Percentiles rank a stretch among this genome's conserved stretches.
Conservation (phyloP, 2,888 invertebrate genomes). For the Metellina segmentata region DNA sequence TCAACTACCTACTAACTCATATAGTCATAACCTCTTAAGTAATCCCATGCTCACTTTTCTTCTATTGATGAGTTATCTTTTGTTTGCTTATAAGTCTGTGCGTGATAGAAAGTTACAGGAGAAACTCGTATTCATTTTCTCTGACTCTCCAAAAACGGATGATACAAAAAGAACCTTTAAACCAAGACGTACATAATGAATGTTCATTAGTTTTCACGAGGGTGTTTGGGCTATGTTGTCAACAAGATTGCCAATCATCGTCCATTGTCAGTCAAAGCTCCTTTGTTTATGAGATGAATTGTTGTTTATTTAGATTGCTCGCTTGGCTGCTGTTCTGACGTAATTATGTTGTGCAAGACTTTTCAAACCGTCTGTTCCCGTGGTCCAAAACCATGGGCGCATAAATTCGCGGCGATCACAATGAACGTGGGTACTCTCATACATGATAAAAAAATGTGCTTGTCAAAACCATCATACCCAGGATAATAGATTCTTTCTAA, state of each 20-base stretch:
- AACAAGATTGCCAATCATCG: background rate
- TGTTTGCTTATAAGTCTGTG: background rate
- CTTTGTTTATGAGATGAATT: slow-evolving; percentile 27
- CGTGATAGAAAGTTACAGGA: no score
- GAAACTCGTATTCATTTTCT: background rate
- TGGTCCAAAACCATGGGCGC: background rate
- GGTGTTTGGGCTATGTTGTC: slow-evolving; percentile 14
- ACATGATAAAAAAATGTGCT: no score
- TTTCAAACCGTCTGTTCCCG: no score
- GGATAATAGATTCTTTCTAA: no score
- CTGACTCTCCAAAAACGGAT: background rate
- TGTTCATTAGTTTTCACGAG: slow-evolving; percentile 10
- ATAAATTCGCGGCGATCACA: background rate
- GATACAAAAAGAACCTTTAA: background rate
- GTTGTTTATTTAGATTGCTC: slow-evolving; percentile 44
- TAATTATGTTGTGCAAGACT: background rate
- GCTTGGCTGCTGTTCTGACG: background rate
- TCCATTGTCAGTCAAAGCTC: slow-evolving; percentile 14
- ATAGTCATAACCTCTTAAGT: no score
- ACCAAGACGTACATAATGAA: slow-evolving; percentile 2
- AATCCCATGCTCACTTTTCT: background rate
- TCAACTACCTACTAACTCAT: no score
- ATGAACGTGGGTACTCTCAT: background rate
- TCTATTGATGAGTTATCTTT: background rate
- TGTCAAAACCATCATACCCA: no score